Evolutionary conservation across 2,797 vertebrate genomes (phyloP).

Genomic region (Macropus fuliginosus): DNA sequence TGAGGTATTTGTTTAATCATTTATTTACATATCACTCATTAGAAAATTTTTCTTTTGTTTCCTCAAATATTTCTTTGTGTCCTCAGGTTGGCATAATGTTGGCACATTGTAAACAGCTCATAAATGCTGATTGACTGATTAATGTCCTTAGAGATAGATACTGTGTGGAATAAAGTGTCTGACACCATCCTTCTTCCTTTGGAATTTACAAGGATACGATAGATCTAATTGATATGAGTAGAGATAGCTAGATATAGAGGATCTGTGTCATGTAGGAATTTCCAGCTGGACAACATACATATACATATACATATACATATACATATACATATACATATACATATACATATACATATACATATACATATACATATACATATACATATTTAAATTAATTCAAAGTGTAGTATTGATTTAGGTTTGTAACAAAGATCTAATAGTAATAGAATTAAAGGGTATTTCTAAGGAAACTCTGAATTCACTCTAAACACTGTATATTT

Average conservation of each 20-base stretch:
- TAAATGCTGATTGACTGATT: neutral
- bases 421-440: neutral
- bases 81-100: neutral
- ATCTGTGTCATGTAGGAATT: neutral
- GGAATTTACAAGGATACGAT: neutral
- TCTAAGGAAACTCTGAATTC: neutral
- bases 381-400: no score
- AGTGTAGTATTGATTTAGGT: no score
- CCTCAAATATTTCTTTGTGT: neutral
- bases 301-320: no score
- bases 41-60: neutral
- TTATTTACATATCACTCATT: neutral
- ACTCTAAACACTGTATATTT: neutral
- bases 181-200: neutral
- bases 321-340: no score
- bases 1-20: no score
- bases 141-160: neutral
- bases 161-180: neutral
- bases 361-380: no score
- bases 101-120: neutral
- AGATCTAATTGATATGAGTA: neutral
- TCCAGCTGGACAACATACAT: neutral
- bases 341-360: no score
- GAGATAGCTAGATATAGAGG: neutral
- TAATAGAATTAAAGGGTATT: neutral